phyloP scores from a whole-genome alignment of 1,140 invertebrate genomes.

The Tetragonula clypearis region DNA sequence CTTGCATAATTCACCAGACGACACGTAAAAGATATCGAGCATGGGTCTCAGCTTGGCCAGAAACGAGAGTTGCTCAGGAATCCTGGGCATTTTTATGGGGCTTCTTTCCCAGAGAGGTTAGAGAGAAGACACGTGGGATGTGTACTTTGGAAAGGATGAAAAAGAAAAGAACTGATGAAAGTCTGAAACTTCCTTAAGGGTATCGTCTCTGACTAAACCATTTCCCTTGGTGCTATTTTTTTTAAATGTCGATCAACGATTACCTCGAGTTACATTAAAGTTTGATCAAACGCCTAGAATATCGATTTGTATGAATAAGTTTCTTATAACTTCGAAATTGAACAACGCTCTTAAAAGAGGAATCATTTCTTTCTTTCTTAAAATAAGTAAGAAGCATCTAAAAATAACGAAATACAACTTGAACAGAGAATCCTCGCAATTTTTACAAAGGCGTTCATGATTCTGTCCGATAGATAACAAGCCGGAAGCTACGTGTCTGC shows the following conservation, averaged over 20 bases:
- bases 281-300: not conserved
- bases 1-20: constrained; percentile 67
- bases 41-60: constrained; percentile 42
- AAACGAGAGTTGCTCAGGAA: constrained; percentile 44
- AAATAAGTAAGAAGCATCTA: not conserved
- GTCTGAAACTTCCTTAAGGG: not conserved
- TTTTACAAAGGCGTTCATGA: not conserved
- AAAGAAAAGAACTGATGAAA: not conserved
- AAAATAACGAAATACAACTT: not conserved
- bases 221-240: not conserved
- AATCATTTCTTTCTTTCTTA: not conserved
- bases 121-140: constrained; percentile 7
- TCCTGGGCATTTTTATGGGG: constrained; percentile 56
- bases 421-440: constrained; percentile 1
- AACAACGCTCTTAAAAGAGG: too few species aligned
- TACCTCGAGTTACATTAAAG: not conserved
- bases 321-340: not conserved
- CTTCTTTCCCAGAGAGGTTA: constrained; percentile 1
- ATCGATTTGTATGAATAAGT: not conserved
- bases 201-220: not conserved
- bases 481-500: not conserved
- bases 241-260: not conserved
- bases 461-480: constrained; percentile 6
- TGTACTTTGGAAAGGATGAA: not conserved
- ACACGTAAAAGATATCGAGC: constrained; percentile 59